Evolutionary conservation across 2,113 vertebrate genomes (phyloP), one percentile per base, ranked within the genome.

Genomic region (Tetraodon nigroviridis): DNA sequence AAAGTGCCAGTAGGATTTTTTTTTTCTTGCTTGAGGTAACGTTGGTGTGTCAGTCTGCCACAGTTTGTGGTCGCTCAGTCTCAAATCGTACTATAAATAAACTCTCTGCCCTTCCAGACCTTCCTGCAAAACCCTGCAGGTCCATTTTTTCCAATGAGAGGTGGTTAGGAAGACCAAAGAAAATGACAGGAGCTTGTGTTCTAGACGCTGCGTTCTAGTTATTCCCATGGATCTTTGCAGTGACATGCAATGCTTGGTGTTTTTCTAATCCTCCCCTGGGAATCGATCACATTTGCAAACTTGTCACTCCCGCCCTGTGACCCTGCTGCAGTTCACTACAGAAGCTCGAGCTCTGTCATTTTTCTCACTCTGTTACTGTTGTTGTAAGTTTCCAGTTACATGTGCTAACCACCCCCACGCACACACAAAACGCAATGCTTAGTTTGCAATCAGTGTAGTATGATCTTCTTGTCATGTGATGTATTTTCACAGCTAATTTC

Each of bases 221-320:
- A 67, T 86, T 84, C 84, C 78, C 83, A 87, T 71, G 75, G 67
- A 61, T 82, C 76, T 67, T 67, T 75, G 78, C 66, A 75, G 67
- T 53, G 75, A 80, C 72, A 73, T 78, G 75, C 79, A 70, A 67
- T 76, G 76, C 73, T 52, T 48, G 69, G 85, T 87, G 84, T 86
- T 89, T 83, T 81, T 52, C 58, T 82, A 80, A 58, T 56, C 70
- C 75, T 84, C 86, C 87, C 74, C 10, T 17, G 75, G 76, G 86
- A 87, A 72, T 73, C 73, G 73, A 71, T 73, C 66, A 71, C 64
- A 73, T 71, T 78, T 60, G 73, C 54, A 70, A 81, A 79, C 75
- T 71, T 58, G 70, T 76, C 75, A 67, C 62, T 65, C 58, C 70
- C 60, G 48, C 72, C 71, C 68, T 19, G 44, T 82, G 80, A 58